phyloP scores from a whole-genome alignment of 2,113 vertebrate genomes.

The Balaeniceps rex region DNA sequence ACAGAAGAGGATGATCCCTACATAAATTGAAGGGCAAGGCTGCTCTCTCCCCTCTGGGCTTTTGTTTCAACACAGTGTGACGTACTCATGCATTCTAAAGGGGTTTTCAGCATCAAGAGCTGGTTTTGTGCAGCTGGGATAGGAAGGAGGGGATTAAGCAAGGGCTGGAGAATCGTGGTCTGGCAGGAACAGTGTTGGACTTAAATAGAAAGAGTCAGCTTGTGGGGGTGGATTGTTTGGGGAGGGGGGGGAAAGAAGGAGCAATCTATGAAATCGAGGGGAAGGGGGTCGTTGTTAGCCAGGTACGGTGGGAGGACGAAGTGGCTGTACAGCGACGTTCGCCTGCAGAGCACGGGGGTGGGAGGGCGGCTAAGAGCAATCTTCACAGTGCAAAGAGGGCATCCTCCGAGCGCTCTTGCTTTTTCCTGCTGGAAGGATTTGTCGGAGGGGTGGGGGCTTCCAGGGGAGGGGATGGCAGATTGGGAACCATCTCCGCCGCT shows the following conservation, averaged over 20 bases:
- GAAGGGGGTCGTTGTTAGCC: background rate
- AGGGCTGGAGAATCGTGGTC: constrained; percentile 17
- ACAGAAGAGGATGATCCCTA: constrained; percentile 24
- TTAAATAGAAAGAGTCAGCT: constrained; percentile 68
- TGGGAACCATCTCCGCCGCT: constrained; percentile 89
- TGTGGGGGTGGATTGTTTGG: background rate
- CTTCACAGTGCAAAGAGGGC: constrained; percentile 89
- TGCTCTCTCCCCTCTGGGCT: background rate
- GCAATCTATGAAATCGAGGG: background rate
- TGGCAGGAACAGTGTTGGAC: constrained; percentile 38
- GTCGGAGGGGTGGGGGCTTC: constrained; percentile 72
- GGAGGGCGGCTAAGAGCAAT: background rate
- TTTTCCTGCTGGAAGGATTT: constrained; percentile 79
- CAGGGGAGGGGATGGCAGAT: constrained; percentile 82
- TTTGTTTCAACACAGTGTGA: constrained; percentile 7
- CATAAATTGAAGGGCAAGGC: constrained; percentile 21
- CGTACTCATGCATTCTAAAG: constrained; percentile 43
- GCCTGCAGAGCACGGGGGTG: background rate
- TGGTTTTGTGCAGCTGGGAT: constrained; percentile 49
- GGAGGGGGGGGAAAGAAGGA: background rate
- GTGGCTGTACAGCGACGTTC: background rate
- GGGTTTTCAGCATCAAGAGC: constrained; percentile 38
- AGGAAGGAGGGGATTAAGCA: constrained; percentile 50
- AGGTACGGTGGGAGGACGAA: background rate
- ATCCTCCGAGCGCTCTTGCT: constrained; percentile 84